phyloP scores from a whole-genome alignment of 2,888 invertebrate species.

The Nomada lathburiana region DNA sequence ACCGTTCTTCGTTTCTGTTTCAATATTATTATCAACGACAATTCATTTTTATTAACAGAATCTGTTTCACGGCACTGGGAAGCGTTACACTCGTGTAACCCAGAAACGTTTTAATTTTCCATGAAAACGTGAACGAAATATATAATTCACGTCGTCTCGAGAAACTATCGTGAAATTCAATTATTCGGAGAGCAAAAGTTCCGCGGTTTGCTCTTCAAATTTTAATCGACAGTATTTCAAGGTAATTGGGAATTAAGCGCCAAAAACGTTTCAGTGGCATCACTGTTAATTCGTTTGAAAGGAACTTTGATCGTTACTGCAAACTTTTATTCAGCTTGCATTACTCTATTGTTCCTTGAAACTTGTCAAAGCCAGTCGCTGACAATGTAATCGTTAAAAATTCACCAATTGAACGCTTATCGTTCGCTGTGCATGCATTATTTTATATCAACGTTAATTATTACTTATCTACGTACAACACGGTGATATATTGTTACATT shows the following conservation, averaged over 20 bases:
- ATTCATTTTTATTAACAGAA: too few species aligned
- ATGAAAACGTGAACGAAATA: background rate
- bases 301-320: conserved; percentile 4
- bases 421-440: too few species aligned
- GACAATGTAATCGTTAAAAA: background rate
- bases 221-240: background rate
- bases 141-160: background rate
- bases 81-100: background rate
- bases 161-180: background rate
- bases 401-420: background rate
- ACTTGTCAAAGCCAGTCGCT: background rate
- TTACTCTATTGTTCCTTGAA: background rate
- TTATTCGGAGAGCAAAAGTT: background rate
- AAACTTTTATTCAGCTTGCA: conserved; percentile 6
- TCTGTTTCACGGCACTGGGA: too few species aligned
- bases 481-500: background rate
- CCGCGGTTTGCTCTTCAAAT: background rate
- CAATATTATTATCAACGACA: too few species aligned
- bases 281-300: conserved; percentile 5
- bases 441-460: background rate
- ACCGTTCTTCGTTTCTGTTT: too few species aligned
- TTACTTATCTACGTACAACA: background rate
- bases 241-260: conserved; percentile 1
- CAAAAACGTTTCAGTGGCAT: conserved; percentile 12
- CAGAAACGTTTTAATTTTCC: background rate